phyloP scores from a whole-genome alignment of 2,797 vertebrate genomes.

The Sebastes trivittatus region DNA sequence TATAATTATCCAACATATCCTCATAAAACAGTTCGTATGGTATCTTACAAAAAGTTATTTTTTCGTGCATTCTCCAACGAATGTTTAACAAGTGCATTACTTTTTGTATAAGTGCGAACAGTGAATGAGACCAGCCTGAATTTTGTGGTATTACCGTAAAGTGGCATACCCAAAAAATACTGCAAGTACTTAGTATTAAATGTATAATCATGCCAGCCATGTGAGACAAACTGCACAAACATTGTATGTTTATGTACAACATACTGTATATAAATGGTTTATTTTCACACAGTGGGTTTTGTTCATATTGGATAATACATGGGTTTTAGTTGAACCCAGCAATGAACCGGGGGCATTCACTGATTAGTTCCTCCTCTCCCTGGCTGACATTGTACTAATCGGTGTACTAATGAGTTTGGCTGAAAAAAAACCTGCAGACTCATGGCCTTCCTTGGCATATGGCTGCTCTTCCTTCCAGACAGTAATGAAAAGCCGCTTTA shows the following conservation, averaged over 20 bases:
- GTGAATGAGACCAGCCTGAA: not conserved
- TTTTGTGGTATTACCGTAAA: conserved; percentile 28
- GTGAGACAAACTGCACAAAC: not conserved
- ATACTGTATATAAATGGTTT: not conserved
- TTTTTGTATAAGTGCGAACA: not conserved
- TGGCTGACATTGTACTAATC: conserved; percentile 23
- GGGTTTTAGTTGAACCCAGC: not conserved
- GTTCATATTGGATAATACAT: too few relatives aligned
- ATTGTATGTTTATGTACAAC: not conserved
- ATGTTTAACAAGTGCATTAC: not conserved
- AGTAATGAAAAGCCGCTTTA: conserved; percentile 50
- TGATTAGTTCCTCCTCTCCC: conserved; percentile 10
- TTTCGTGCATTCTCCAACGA: not conserved
- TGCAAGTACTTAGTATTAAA: not conserved
- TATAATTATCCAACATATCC: not conserved
- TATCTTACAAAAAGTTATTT: not conserved
- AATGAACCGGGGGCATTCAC: not conserved
- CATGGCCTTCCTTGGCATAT: conserved; percentile 4
- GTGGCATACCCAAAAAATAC: not conserved
- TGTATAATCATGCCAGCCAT: not conserved
- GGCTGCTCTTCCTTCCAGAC: conserved; percentile 23
- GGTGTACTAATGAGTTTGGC: conserved; percentile 34
- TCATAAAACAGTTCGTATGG: not conserved
- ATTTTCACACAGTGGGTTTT: not conserved
- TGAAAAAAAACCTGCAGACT: conserved; percentile 27